Evolutionary conservation across 1,140 invertebrate genomes (phyloP).

Genomic region (Thaumetopoea pityocampa): DNA sequence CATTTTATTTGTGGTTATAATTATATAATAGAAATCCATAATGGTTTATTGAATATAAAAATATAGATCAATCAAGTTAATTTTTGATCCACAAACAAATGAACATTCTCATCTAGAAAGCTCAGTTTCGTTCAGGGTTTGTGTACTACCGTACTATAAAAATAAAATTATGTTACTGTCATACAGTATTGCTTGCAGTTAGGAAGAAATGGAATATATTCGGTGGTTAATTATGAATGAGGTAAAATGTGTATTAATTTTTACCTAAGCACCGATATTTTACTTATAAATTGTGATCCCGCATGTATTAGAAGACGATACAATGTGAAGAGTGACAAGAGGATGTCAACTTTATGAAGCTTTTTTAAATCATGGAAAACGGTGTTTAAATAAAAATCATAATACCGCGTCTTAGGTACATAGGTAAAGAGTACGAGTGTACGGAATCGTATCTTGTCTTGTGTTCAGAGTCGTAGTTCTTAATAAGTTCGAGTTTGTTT

Average conservation of each 20-base stretch:
- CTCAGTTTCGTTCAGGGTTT: constrained; percentile 68
- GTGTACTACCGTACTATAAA: constrained; percentile 62
- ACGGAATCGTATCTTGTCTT: constrained; percentile 1
- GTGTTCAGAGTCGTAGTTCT: constrained; percentile 37
- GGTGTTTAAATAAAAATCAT: too few relatives aligned
- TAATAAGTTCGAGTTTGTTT: constrained; percentile 57
- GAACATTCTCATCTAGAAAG: constrained; percentile 45
- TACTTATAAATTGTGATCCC: too few relatives aligned
- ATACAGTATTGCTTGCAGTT: constrained; percentile 9
- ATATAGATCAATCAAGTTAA: neutral
- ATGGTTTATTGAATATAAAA: neutral
- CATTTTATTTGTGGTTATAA: constrained; percentile 52
- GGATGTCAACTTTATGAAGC: too few relatives aligned
- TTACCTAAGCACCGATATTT: too few relatives aligned
- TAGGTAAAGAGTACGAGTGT: too few relatives aligned
- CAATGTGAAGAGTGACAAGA: too few relatives aligned
- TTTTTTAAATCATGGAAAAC: too few relatives aligned
- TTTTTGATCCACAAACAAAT: constrained; percentile 45
- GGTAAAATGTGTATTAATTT: too few relatives aligned
- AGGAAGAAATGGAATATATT: too few relatives aligned
- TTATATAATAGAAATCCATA: neutral
- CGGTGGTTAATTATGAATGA: too few relatives aligned
- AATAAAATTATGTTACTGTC: constrained; percentile 15
- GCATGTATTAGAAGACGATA: too few relatives aligned
- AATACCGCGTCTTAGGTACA: too few relatives aligned